Conservation (phyloP, 2,888 invertebrate genomes). For the Eilema depressum region DNA sequence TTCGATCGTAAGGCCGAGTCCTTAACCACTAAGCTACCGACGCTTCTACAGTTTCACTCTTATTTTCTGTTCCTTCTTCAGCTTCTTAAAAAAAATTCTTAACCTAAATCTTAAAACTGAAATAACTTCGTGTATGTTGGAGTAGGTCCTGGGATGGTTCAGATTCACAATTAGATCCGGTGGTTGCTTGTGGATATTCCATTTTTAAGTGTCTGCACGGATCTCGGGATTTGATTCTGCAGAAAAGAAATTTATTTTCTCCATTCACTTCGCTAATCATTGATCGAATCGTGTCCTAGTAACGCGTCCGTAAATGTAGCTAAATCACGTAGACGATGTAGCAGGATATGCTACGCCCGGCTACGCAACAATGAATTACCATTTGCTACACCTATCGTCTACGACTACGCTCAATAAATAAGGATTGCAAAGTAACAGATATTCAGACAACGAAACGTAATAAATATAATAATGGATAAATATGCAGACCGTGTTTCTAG, state of each 20-base stretch:
- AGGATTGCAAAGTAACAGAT: neutral
- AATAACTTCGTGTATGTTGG: neutral
- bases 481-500: neutral
- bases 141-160: neutral
- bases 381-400: neutral
- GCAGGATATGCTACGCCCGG: neutral
- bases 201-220: neutral
- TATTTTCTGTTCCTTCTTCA: too few relatives aligned
- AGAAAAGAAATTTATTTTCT: neutral
- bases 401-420: neutral
- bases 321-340: neutral
- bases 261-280: neutral
- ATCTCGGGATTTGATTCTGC: neutral
- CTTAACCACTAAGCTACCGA: too few relatives aligned
- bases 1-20: too few relatives aligned
- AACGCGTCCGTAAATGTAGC: neutral
- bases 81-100: too few relatives aligned
- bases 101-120: neutral
- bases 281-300: neutral
- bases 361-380: neutral
- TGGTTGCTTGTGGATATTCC: too few relatives aligned
- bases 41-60: too few relatives aligned
- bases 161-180: neutral
- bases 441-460: neutral
- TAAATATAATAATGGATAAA: neutral